These are phyloP conservation scores for Ceratina japonica DNA, from an alignment of 1,140 invertebrate genomes.

Conservation along the genomic window DNA sequence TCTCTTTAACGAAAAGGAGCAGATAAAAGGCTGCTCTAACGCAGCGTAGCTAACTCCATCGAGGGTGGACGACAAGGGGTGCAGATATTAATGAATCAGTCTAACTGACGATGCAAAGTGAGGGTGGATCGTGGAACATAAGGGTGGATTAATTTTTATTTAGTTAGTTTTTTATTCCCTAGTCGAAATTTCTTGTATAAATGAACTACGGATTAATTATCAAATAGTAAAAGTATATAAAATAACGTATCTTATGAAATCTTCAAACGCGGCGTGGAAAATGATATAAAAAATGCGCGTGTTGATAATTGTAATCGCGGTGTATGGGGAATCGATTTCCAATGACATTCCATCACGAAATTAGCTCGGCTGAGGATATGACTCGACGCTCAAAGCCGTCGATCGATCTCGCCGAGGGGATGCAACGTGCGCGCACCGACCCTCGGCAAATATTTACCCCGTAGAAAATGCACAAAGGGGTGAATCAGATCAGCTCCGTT, in stretches of 20 bases:
- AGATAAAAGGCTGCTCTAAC: not conserved
- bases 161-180: no score
- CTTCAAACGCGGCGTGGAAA: no score
- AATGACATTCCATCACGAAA: slow-evolving; percentile 2
- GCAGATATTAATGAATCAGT: slow-evolving; percentile 72
- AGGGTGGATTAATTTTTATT: no score
- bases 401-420: not conserved
- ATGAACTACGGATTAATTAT: no score
- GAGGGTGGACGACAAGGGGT: slow-evolving; percentile 52
- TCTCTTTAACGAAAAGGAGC: not conserved
- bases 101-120: slow-evolving; percentile 70
- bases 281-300: no score
- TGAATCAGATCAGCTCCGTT: not conserved
- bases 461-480: slow-evolving; percentile 4
- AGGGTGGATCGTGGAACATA: slow-evolving; percentile 61
- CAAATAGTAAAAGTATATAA: no score
- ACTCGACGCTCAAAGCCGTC: not conserved
- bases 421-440: slow-evolving; percentile 1
- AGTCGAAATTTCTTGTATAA: no score
- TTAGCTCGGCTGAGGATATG: not conserved
- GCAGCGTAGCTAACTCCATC: slow-evolving; percentile 41
- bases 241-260: no score
- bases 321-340: not conserved
- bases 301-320: no score
- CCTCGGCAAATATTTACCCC: slow-evolving; percentile 6